phyloP scores from a whole-genome alignment of 2,888 invertebrate genomes.

The Sinohyriopsis cumingii region DNA sequence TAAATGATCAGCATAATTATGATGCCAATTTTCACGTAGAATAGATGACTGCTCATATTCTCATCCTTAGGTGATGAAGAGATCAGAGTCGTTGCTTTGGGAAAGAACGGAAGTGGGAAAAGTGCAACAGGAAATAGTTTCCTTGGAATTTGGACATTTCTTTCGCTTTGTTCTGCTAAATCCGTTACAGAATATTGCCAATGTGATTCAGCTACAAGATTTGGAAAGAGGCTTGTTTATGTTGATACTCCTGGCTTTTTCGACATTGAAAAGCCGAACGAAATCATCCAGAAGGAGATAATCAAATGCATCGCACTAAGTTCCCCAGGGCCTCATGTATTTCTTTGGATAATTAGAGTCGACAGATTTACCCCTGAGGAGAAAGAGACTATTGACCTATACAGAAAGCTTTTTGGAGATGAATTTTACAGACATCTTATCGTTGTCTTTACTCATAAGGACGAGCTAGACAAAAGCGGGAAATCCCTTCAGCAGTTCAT shows the following conservation, averaged over 20 bases:
- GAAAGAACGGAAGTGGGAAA: conserved; percentile 23
- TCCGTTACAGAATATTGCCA: conserved; percentile 9
- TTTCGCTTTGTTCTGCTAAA: conserved; percentile 1
- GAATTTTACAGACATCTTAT: conserved; percentile 12
- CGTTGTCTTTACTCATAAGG: conserved; percentile 14
- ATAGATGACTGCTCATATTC: too few species aligned
- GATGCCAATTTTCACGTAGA: too few species aligned
- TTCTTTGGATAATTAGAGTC: conserved; percentile 11
- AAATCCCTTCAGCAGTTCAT: too few species aligned
- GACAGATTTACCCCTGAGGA: conserved; percentile 21
- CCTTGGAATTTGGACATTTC: conserved; percentile 14
- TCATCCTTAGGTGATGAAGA: too few species aligned
- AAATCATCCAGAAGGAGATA: conserved; percentile 12
- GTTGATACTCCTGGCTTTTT: conserved; percentile 24
- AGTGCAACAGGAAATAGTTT: conserved; percentile 22
- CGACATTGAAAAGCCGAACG: conserved; percentile 12
- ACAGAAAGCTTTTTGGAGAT: conserved; percentile 10
- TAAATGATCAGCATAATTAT: too few species aligned
- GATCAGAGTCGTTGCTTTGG: conserved; percentile 15
- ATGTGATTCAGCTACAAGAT: conserved; percentile 8
- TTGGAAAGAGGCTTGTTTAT: conserved; percentile 8
- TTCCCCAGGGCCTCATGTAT: conserved; percentile 16
- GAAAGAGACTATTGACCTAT: conserved; percentile 13
- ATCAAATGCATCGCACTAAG: conserved; percentile 12
- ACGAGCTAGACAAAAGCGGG: conserved; percentile 2